These are phyloP conservation scores for Drosophila anomalata DNA, from an alignment of 2,888 invertebrate genomes.

Conservation along the genomic window DNA sequence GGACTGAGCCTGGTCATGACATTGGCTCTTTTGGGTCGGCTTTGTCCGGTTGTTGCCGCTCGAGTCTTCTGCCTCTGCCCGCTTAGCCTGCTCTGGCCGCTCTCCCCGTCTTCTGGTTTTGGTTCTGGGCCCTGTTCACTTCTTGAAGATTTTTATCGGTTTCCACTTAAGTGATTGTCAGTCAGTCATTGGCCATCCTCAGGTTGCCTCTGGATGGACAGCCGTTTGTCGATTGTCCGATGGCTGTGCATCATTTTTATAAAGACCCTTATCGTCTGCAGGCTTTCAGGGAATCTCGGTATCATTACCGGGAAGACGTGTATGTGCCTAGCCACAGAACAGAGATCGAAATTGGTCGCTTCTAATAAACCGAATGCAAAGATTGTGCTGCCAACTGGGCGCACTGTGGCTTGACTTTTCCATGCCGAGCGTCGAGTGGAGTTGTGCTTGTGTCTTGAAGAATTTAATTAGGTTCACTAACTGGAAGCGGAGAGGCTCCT, in stretches of 20 bases:
- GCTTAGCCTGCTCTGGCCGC: not conserved
- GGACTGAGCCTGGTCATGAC: constrained; percentile 61
- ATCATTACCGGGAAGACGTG: not conserved
- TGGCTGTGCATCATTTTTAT: constrained; percentile 24
- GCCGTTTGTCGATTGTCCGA: constrained; percentile 31
- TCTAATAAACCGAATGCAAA: too few relatives aligned
- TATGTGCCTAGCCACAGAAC: not conserved
- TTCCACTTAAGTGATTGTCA: constrained; percentile 80
- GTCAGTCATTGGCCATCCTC: constrained; percentile 69
- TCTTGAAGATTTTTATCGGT: constrained; percentile 76
- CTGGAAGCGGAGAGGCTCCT: constrained; percentile 59
- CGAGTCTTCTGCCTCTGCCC: constrained; percentile 20
- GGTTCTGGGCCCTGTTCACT: constrained; percentile 51
- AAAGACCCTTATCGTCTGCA: constrained; percentile 14
- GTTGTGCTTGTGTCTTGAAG: constrained; percentile 13
- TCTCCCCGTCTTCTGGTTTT: constrained; percentile 39
- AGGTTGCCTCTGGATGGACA: constrained; percentile 42
- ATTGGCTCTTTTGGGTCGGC: constrained; percentile 59
- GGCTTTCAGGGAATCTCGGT: constrained; percentile 16
- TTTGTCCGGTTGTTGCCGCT: constrained; percentile 37
- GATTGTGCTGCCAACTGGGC: too few relatives aligned
- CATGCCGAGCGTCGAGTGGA: not conserved
- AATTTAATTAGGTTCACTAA: constrained; percentile 63
- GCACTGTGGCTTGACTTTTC: not conserved
- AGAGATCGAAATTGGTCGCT: not conserved